Evolutionary conservation across 2,113 vertebrate genomes (phyloP).

Genomic region (Prietella phreatophila): DNA sequence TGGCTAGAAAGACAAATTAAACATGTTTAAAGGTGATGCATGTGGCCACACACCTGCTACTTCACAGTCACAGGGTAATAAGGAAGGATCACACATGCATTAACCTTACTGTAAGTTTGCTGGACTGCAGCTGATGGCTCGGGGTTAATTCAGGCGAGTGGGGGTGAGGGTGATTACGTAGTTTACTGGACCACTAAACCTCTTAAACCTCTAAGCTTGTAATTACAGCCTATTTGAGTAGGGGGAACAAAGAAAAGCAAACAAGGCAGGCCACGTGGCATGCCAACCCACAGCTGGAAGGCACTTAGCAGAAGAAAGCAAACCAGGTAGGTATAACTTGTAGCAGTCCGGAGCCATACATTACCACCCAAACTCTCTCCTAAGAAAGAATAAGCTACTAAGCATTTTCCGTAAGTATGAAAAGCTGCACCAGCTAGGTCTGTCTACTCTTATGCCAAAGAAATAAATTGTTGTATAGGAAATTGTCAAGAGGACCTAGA

Average conservation of each 20-base stretch:
- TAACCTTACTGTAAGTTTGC: conserved; percentile 79
- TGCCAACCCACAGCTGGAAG: conserved; percentile 96
- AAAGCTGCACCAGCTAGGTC: not conserved
- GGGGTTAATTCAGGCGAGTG: conserved; percentile 86
- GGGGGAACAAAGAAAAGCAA: conserved; percentile 98
- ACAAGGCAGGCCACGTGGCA: conserved; percentile 82
- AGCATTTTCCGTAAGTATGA: not conserved
- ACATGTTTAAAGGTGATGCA: conserved; percentile 89
- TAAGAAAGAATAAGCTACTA: conserved; percentile 46
- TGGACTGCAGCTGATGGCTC: conserved; percentile 99
- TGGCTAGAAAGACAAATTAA: conserved; percentile 65
- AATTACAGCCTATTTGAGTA: conserved; percentile 99
- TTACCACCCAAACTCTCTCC: not conserved
- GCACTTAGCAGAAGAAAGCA: not conserved
- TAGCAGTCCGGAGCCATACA: conserved; percentile 49
- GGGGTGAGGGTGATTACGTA: conserved; percentile 92
- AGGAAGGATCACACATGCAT: conserved; percentile 54
- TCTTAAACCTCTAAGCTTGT: conserved; percentile 89
- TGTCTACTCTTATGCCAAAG: conserved; percentile 26
- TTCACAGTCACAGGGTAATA: conserved; percentile 81
- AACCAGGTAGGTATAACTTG: conserved; percentile 64
- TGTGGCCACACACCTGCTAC: conserved; percentile 96
- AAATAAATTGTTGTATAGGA: conserved; percentile 47
- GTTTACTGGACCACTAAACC: conserved; percentile 99
- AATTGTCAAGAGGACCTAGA: conserved; percentile 43